Evolutionary conservation across 1,140 invertebrate species (phyloP), one percentile per base, ranked within the genome.

Genomic region (Trichonephila clavipes): DNA sequence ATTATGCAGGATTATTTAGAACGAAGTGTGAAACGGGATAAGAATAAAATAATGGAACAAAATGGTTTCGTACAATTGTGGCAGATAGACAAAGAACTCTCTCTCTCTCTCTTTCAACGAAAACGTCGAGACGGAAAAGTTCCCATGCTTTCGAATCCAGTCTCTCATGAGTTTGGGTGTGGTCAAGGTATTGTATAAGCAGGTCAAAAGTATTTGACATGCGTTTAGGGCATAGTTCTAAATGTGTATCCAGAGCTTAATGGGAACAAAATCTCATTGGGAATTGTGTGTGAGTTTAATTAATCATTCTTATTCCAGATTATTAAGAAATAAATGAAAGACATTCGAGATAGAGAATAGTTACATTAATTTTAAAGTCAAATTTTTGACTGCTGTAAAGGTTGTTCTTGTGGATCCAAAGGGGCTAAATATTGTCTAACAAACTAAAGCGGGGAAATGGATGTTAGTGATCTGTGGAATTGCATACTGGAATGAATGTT

Each of bases 181-280:
- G 77, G 77, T 82, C 77, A 51, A 82, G 19, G 6, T 21, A 82
- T 82, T 82, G 40, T 44, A 40, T 82, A 82, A 82, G 7, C 77
- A 82, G 77, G 77, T 82, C 77, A 34, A 69, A 82, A 82, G 77
- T 34, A 51, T 82, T 82, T 82, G 34, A 82, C 77, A 44, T 82
- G 77, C 77, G 51, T 82, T 51, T 82, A 51, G 77, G 40, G 44
- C 77, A 21, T 82, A 28, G 28, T 82, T n/a, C 40, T 16, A 14
- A 82, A 82, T 82, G 28, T 51, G 34, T 82, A 82, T 5, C 5
- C 24, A 18, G 18, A 82, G n/a, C 21, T 19, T 40, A 44, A 18
- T 28, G 77, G 40, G 24, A 82, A 82, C 77, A 44, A 82, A 82
- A 44, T 40, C 77, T 34, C 40, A 34, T 66, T 69, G 66, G 21